Evolutionary conservation across 2,888 invertebrate species (phyloP), one percentile per base, ranked within the genome.

Genomic region (Oasisia sp.): DNA sequence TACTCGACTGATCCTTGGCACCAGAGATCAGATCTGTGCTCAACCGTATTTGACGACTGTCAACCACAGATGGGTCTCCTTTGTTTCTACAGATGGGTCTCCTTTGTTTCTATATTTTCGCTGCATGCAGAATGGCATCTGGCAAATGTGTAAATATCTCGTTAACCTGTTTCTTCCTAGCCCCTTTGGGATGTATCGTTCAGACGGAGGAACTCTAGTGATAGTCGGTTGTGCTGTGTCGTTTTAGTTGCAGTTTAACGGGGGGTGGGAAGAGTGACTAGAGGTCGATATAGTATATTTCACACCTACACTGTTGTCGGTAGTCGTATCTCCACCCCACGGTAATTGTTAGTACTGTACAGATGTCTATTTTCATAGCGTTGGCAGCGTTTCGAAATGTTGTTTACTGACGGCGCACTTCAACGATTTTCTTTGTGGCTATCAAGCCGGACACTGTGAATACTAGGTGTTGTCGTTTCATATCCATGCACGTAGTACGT

Each of bases 311-410:
- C 1, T 19, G 74, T 5, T 19, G 27, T 7, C 74, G 27, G 74
- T 74, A 74, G 74, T 74, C 74, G 27, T 19, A 19, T 74, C 27
- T 74, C 74, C 74, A 74, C 74, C 14, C 27, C n/a, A n/a, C 3
- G 74, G 74, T 74, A 74, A 74, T 74, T 74, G 74, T 74, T 74
- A 74, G 74, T 74, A 74, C 74, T 74, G 74, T 74, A 74, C 74
- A 74, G 74, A 74, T 19, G 74, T 74, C 74, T 74, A 74, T 74
- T 74, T 74, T 74, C 74, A 19, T 74, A 74, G 74, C 74, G n/a
- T 74, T 74, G 74, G 74, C 74, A 74, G 74, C 74, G 2, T 74
- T 74, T 74, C 27, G 74, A 74, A 19, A 74, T 74, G 74, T 74
- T 74, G 74, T 74, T 74, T 74, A n/a, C 27, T 74, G 74, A 74